A percentile compares a stretch with the other conserved stretches of the same genome.
phyloP scores from a whole-genome alignment of 2,888 invertebrate genomes.

The Dynastes grantii region DNA sequence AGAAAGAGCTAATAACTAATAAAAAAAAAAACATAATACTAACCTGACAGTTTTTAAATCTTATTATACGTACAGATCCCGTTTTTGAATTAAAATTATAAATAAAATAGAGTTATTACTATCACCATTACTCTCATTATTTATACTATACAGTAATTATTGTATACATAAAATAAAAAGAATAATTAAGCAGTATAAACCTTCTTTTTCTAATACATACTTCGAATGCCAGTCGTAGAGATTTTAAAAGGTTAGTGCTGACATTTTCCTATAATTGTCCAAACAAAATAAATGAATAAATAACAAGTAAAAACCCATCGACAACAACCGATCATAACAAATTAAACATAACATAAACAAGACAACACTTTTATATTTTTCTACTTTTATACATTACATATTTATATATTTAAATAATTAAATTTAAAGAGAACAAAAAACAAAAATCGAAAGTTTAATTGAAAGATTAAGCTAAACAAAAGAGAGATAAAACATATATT shows the following conservation, averaged over 20 bases:
- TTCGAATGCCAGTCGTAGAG: conserved; percentile 54
- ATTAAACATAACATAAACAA: background rate
- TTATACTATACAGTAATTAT: background rate
- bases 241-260: conserved; percentile 60
- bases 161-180: background rate
- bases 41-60: conserved; percentile 3
- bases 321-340: background rate
- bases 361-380: conserved; percentile 69
- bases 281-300: background rate
- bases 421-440: conserved; percentile 9
- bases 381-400: conserved; percentile 70
- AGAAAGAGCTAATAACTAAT: background rate
- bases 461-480: background rate
- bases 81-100: too few species aligned
- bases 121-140: background rate
- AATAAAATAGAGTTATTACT: too few species aligned
- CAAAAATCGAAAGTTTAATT: background rate
- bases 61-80: background rate
- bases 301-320: too few species aligned
- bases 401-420: conserved; percentile 65
- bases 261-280: conserved; percentile 65
- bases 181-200: background rate
- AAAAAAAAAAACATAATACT: background rate
- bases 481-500: background rate
- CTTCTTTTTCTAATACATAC: background rate